These are phyloP conservation scores for Erannis defoliaria DNA, from an alignment of 2,888 invertebrate genomes.

Conservation along the genomic window DNA sequence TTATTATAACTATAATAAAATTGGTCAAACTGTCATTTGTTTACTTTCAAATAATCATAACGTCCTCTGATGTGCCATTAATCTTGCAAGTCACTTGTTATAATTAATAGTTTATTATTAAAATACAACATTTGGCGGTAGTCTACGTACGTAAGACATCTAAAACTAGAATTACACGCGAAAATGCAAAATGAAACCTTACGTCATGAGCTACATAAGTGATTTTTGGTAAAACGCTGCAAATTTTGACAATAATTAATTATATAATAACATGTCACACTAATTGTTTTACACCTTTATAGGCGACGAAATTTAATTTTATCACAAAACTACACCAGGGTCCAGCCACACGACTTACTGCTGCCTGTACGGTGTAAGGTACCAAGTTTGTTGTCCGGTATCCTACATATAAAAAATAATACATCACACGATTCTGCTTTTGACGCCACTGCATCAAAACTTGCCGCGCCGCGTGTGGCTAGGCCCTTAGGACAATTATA, in stretches of 20 bases:
- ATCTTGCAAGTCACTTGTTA: slow-evolving; percentile 28
- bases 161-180: slow-evolving; percentile 43
- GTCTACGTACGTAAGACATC: slow-evolving; percentile 29
- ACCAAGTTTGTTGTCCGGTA: background rate
- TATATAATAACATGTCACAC: background rate
- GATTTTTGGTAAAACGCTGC: slow-evolving; percentile 62
- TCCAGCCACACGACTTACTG: background rate
- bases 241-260: slow-evolving; percentile 42
- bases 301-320: background rate
- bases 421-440: background rate
- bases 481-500: background rate
- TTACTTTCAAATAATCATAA: too few species aligned
- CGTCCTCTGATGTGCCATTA: slow-evolving; percentile 23
- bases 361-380: too few species aligned
- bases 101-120: slow-evolving; percentile 27
- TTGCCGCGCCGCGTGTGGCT: background rate
- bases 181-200: slow-evolving; percentile 52
- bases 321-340: background rate
- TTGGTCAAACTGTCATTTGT: too few species aligned
- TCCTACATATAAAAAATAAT: too few species aligned
- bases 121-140: slow-evolving; percentile 31
- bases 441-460: background rate
- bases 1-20: too few species aligned
- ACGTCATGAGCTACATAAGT: slow-evolving; percentile 47
- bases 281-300: background rate